These are phyloP conservation scores for Ceyx erithaca DNA, from an alignment of 2,797 vertebrate species.

Conservation along the genomic window DNA sequence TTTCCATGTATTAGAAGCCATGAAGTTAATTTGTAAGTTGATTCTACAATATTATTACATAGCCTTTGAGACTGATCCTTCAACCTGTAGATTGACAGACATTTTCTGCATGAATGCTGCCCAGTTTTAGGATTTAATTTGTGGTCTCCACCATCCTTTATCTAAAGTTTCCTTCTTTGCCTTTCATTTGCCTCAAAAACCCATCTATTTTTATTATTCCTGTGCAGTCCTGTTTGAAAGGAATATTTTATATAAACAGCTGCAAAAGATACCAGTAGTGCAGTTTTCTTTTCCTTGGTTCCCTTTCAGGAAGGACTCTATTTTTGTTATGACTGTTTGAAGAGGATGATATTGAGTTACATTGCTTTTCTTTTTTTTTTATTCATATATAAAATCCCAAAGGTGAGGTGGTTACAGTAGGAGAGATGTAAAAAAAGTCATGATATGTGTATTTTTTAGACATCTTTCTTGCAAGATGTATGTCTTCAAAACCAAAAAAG, in stretches of 20 bases:
- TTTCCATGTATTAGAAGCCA: background rate
- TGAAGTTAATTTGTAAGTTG: background rate
- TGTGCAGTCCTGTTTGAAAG: background rate
- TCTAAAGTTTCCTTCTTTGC: background rate
- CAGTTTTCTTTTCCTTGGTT: slow-evolving; percentile 58
- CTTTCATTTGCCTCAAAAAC: slow-evolving; percentile 2
- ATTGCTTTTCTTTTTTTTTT: background rate
- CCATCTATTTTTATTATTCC: background rate
- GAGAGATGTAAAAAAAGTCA: background rate
- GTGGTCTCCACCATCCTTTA: background rate
- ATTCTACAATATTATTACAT: background rate
- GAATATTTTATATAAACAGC: slow-evolving; percentile 7
- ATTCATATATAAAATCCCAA: slow-evolving; percentile 22
- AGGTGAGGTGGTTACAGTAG: background rate
- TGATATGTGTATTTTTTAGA: background rate
- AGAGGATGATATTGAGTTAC: slow-evolving; percentile 49
- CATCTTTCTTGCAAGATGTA: background rate
- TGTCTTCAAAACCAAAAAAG: background rate
- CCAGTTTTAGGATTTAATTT: background rate
- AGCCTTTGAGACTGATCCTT: background rate
- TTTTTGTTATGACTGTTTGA: slow-evolving; percentile 62
- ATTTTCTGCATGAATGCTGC: background rate
- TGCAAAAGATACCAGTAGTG: slow-evolving; percentile 19
- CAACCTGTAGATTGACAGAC: background rate
- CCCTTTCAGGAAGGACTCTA: slow-evolving; percentile 21